These are phyloP conservation scores for Centropus unirufus DNA, from an alignment of 2,113 vertebrate genomes.

Conservation along the genomic window DNA sequence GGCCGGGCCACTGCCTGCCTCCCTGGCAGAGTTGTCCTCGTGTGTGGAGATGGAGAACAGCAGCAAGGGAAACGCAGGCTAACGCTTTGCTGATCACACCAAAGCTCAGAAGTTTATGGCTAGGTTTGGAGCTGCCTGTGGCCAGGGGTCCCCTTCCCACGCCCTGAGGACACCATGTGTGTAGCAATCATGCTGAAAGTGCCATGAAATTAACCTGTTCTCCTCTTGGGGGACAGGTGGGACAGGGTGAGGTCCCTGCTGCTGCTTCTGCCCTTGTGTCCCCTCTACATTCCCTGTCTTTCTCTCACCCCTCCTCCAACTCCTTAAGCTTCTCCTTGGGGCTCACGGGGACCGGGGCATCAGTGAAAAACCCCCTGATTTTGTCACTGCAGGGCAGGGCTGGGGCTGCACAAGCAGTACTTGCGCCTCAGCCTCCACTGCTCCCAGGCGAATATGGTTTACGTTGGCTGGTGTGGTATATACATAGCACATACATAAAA, in stretches of 20 bases:
- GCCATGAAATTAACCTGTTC: background rate
- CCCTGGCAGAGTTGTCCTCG: fast-evolving
- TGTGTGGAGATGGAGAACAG: background rate
- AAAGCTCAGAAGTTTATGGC: background rate
- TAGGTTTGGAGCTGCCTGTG: background rate
- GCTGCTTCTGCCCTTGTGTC: background rate
- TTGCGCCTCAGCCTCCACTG: background rate
- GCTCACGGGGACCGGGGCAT: background rate
- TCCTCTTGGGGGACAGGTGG: background rate
- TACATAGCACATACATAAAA: no score
- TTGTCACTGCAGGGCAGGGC: fast-evolving
- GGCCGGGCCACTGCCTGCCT: background rate
- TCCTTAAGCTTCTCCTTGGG: background rate
- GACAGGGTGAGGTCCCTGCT: background rate
- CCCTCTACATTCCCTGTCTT: background rate
- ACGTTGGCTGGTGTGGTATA: background rate
- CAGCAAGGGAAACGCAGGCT: background rate
- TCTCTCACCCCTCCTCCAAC: background rate
- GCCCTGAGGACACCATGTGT: fast-evolving
- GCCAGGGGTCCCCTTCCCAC: fast-evolving
- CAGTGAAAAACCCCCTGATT: background rate
- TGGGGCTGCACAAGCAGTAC: background rate
- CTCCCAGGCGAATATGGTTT: no score
- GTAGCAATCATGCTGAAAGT: background rate
- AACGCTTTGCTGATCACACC: background rate